Percentiles rank a stretch among this genome's conserved stretches.
phyloP scores from a whole-genome alignment of 23 tunicate species.

The Halocynthia roretzi region DNA sequence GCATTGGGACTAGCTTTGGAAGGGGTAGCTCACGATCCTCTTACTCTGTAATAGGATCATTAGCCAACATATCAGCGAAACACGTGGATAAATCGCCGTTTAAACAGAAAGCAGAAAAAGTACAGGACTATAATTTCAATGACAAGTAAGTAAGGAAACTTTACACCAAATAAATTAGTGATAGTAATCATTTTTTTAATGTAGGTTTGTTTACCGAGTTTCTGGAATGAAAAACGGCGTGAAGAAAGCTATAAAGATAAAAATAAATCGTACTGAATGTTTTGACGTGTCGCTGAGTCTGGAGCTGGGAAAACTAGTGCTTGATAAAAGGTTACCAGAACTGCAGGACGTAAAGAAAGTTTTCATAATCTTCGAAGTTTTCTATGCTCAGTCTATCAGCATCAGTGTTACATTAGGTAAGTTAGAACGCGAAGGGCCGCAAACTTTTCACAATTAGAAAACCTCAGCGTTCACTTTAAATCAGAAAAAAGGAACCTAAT shows the following conservation, averaged over 20 bases:
- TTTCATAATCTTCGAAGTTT: conserved; percentile 69
- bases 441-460: no score
- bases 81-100: conserved; percentile 61
- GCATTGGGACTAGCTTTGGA: neutral
- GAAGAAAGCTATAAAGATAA: conserved; percentile 74
- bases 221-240: conserved; percentile 77
- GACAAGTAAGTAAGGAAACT: conserved; percentile 28
- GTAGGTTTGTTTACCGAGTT: conserved; percentile 60
- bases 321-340: conserved; percentile 56
- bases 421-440: neutral
- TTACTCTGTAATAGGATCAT: conserved; percentile 66
- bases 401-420: conserved; percentile 91
- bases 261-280: conserved; percentile 71
- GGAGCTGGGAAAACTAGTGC: conserved; percentile 74
- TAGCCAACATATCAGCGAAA: conserved; percentile 51
- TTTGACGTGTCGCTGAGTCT: conserved; percentile 77
- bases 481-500: no score
- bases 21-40: conserved; percentile 14
- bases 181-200: neutral
- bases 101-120: conserved; percentile 62
- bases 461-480: no score
- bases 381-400: conserved; percentile 76
- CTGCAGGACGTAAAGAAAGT: conserved; percentile 61
- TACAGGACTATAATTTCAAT: conserved; percentile 58
- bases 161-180: neutral